Percentiles rank a stretch among this genome's conserved stretches.
phyloP scores from a whole-genome alignment of 1,140 invertebrate genomes.

The Sinonovacula constricta region DNA sequence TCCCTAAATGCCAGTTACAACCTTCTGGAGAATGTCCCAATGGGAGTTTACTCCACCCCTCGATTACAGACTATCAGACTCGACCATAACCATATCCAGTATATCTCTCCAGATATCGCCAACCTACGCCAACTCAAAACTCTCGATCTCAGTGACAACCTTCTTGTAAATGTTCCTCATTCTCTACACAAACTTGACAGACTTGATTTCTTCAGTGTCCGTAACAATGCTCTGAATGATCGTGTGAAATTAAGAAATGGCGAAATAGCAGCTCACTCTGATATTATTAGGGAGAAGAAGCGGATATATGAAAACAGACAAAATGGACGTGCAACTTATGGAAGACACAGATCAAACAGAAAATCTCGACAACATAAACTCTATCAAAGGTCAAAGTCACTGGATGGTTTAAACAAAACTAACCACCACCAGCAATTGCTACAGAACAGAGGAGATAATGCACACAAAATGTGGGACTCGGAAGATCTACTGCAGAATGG shows the following conservation, averaged over 20 bases:
- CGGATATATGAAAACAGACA: slow-evolving; percentile 23
- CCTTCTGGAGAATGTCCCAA: slow-evolving; percentile 67
- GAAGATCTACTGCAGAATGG: slow-evolving; percentile 60
- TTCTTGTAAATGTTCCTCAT: slow-evolving; percentile 66
- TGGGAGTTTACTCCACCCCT: slow-evolving; percentile 64
- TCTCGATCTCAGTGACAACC: slow-evolving; percentile 72
- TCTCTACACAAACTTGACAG: slow-evolving; percentile 64
- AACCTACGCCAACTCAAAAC: slow-evolving; percentile 66
- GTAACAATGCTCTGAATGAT: slow-evolving; percentile 62
- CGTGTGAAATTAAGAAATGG: slow-evolving; percentile 29
- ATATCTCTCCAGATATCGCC: slow-evolving; percentile 69
- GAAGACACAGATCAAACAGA: neutral
- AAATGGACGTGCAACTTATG: neutral
- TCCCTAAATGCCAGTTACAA: slow-evolving; percentile 71
- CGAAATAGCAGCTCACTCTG: slow-evolving; percentile 15
- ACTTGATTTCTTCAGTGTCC: slow-evolving; percentile 70
- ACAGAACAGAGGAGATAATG: neutral
- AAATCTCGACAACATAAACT: no score
- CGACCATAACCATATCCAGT: slow-evolving; percentile 66
- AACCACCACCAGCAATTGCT: neutral
- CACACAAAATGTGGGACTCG: slow-evolving; percentile 45
- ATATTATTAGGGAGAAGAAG: slow-evolving; percentile 28
- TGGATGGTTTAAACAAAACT: slow-evolving; percentile 18
- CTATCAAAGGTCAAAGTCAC: slow-evolving; percentile 27
- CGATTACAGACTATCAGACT: slow-evolving; percentile 66